Evolutionary conservation across 1,140 invertebrate species (phyloP).

Genomic region (Pinna nobilis): DNA sequence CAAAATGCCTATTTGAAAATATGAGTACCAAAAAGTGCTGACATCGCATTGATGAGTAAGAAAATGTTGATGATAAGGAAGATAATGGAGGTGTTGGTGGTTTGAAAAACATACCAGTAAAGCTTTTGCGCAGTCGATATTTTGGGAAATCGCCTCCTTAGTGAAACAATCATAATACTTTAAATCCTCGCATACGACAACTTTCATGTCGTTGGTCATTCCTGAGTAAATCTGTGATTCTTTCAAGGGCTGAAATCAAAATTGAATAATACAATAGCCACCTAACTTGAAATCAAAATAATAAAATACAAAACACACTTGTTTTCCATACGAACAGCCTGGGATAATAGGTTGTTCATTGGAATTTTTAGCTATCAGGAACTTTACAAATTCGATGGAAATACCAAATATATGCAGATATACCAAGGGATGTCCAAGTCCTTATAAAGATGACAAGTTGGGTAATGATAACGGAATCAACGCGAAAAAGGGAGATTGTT

Average conservation of each 20-base stretch:
- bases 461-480: too few relatives aligned
- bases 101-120: slow-evolving; percentile 25
- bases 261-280: neutral
- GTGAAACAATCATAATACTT: slow-evolving; percentile 29
- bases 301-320: neutral
- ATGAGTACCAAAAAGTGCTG: neutral
- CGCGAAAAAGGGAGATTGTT: too few relatives aligned
- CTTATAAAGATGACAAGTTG: neutral
- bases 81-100: neutral
- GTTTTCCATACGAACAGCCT: neutral
- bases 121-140: slow-evolving; percentile 31
- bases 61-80: neutral
- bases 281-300: neutral
- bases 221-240: slow-evolving; percentile 4
- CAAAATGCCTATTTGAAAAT: neutral
- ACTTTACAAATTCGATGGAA: neutral
- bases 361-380: neutral
- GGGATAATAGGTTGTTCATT: neutral
- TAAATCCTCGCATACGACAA: slow-evolving; percentile 24
- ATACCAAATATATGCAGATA: neutral
- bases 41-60: neutral
- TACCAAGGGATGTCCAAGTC: too few relatives aligned
- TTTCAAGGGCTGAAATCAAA: neutral
- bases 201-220: slow-evolving; percentile 22
- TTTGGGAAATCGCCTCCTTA: slow-evolving; percentile 13